Conservation (phyloP, 2,797 vertebrate species). For the Betta splendens region DNA sequence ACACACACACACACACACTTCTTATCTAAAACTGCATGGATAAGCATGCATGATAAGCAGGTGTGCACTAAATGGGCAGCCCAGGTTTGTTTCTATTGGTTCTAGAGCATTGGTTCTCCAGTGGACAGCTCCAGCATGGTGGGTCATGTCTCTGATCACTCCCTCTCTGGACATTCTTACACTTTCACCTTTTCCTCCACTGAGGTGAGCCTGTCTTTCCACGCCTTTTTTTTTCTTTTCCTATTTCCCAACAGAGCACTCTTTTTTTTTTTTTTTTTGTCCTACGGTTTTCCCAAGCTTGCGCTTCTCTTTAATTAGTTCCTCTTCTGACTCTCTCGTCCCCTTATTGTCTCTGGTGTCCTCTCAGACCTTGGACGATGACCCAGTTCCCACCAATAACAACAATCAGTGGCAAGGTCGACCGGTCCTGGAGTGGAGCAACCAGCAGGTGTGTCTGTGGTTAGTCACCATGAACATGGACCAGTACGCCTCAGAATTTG, state of each 20-base stretch:
- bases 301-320: constrained; percentile 20
- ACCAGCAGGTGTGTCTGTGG: constrained; percentile 89
- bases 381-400: constrained; percentile 78
- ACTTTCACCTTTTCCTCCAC: constrained; percentile 90
- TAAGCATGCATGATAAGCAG: constrained; percentile 12
- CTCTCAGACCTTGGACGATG: constrained; percentile 84
- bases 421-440: constrained; percentile 85
- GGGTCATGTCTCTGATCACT: constrained; percentile 86
- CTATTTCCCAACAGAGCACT: neutral
- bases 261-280: constrained; percentile 67
- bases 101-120: constrained; percentile 87
- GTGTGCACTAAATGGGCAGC: constrained; percentile 23
- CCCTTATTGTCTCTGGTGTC: constrained; percentile 8
- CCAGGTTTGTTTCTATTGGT: constrained; percentile 68
- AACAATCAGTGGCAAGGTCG: constrained; percentile 87
- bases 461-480: constrained; percentile 89
- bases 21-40: constrained; percentile 1
- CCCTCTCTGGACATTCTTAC: constrained; percentile 87
- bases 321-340: neutral
- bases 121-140: constrained; percentile 85
- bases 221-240: constrained; percentile 71
- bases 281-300: neutral
- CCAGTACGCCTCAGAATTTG: constrained; percentile 83
- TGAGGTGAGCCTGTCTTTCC: constrained; percentile 85
- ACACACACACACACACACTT: neutral